Percentiles rank a stretch among this genome's conserved stretches.
These are phyloP conservation scores for Albula glossodonta DNA, from an alignment of 2,113 vertebrate genomes.

Conservation along the genomic window DNA sequence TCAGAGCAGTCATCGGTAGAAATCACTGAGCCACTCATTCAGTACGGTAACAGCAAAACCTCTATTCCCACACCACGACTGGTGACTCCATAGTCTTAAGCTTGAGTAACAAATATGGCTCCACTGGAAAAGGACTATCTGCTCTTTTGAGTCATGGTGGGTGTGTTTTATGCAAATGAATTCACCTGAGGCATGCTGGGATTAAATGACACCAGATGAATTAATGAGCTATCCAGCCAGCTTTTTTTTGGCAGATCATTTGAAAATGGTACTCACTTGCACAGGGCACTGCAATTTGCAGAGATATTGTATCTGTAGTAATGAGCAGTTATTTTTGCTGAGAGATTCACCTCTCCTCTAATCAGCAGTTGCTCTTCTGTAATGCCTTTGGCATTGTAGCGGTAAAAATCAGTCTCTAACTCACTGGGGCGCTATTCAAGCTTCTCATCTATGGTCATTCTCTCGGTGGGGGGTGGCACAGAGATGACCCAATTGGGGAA, in stretches of 20 bases:
- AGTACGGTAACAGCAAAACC: no score
- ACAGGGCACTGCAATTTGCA: neutral
- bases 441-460: no score
- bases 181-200: neutral
- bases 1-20: no score
- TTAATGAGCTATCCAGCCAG: neutral
- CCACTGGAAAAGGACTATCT: neutral
- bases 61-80: no score
- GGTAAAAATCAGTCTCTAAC: no score
- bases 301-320: no score
- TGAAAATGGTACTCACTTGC: neutral
- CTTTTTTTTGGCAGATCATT: neutral
- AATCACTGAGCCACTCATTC: no score
- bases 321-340: no score
- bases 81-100: no score
- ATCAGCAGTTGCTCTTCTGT: neutral
- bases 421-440: no score
- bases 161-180: neutral
- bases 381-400: neutral
- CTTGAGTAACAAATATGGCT: no score
- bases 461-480: no score
- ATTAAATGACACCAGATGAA: neutral
- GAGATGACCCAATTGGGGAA: neutral
- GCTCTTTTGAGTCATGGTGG: neutral
- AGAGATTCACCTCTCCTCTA: neutral